These are phyloP conservation scores for Podarcis siculus DNA, from an alignment of 2,797 vertebrate genomes.

Conservation along the genomic window DNA sequence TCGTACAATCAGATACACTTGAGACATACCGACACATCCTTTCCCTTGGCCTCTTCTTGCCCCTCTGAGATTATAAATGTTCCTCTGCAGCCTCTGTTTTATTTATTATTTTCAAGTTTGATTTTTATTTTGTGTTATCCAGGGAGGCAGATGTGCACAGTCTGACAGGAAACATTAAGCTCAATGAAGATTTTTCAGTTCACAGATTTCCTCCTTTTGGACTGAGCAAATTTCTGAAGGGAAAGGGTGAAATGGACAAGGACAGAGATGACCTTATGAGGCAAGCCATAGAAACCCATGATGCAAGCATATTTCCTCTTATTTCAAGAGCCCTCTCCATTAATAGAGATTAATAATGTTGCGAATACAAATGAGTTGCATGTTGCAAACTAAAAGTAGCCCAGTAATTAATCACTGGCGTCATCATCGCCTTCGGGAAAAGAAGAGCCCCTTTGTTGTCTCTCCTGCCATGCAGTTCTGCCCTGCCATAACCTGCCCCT, in stretches of 20 bases:
- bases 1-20: conserved; percentile 33
- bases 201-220: conserved; percentile 49
- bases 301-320: conserved; percentile 18
- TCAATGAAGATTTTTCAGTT: conserved; percentile 58
- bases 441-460: background rate
- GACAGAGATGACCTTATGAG: conserved; percentile 8
- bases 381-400: background rate
- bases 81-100: conserved; percentile 21
- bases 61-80: conserved; percentile 42
- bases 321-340: conserved; percentile 36
- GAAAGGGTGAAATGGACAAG: background rate
- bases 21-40: background rate
- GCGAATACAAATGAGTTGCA: background rate
- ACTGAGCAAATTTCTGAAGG: conserved; percentile 56
- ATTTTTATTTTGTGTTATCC: conserved; percentile 54
- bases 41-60: conserved; percentile 39
- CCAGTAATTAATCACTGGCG: background rate
- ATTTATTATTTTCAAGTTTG: conserved; percentile 54
- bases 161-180: conserved; percentile 63
- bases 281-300: conserved; percentile 40
- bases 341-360: background rate
- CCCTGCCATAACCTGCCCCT: no score
- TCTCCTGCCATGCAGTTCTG: background rate
- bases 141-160: conserved; percentile 43
- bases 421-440: background rate